Conservation (phyloP, 2,113 vertebrate genomes). For the Embiotoca jacksoni region DNA sequence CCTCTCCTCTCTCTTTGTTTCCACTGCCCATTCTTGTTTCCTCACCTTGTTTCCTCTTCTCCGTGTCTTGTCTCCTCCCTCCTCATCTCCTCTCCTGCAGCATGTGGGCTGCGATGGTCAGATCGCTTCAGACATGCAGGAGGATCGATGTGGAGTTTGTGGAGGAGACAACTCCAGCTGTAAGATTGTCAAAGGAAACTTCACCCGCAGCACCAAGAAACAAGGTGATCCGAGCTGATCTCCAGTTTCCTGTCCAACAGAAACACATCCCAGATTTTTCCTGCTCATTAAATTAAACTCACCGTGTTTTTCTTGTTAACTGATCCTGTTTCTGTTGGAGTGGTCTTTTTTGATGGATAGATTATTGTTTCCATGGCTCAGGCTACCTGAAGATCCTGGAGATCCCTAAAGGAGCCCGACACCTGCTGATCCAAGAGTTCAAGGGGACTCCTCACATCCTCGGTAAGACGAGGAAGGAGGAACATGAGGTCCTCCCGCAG, state of each 20-base stretch:
- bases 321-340: too few relatives aligned
- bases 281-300: too few relatives aligned
- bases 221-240: conserved; percentile 78
- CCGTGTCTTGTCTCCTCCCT: neutral
- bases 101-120: conserved; percentile 96
- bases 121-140: conserved; percentile 92
- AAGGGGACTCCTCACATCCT: conserved; percentile 89
- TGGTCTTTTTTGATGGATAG: neutral
- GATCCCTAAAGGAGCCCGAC: conserved; percentile 93
- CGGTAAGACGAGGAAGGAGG: conserved; percentile 79
- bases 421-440: conserved; percentile 92
- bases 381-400: conserved; percentile 97
- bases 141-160: conserved; percentile 96
- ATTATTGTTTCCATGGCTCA: conserved; percentile 52
- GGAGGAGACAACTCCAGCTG: conserved; percentile 95
- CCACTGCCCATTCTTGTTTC: too few relatives aligned
- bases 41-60: too few relatives aligned
- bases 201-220: conserved; percentile 91
- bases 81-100: conserved; percentile 68
- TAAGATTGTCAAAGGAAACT: conserved; percentile 94
- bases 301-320: too few relatives aligned
- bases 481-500: too few relatives aligned
- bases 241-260: neutral
- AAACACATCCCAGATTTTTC: neutral
- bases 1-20: neutral